Evolutionary conservation across 1,140 invertebrate species (phyloP).

Genomic region (Samia ricini): DNA sequence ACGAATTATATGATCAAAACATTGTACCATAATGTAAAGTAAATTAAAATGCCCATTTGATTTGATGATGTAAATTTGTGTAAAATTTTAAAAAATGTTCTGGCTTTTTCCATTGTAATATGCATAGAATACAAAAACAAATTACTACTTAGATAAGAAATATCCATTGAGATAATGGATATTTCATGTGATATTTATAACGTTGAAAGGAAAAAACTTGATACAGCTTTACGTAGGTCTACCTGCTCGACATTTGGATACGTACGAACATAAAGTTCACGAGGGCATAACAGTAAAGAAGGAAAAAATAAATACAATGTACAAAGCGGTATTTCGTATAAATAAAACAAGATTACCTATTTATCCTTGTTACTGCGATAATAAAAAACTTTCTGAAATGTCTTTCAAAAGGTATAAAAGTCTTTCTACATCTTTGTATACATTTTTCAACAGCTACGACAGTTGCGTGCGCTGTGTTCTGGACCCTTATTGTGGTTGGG

Average conservation of each 20-base stretch:
- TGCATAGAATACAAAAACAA: no score
- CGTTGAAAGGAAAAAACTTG: background rate
- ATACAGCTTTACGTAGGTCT: conserved; percentile 1
- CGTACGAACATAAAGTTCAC: conserved; percentile 2
- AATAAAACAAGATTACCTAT: conserved; percentile 18
- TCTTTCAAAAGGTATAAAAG: conserved; percentile 16
- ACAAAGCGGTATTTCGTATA: conserved; percentile 9
- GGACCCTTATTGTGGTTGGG: conserved; percentile 92
- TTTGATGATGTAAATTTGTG: no score
- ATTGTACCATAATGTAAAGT: no score
- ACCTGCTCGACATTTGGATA: background rate
- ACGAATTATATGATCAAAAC: no score
- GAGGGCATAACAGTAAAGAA: background rate
- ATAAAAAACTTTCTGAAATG: conserved; percentile 13
- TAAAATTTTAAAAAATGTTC: no score
- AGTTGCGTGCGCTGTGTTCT: conserved; percentile 88
- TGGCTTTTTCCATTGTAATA: no score
- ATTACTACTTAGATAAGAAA: no score
- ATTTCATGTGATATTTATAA: background rate
- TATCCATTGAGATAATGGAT: background rate
- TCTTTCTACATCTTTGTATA: conserved; percentile 6
- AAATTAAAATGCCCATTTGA: no score
- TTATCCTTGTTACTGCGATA: conserved; percentile 14
- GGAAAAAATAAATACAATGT: conserved; percentile 12
- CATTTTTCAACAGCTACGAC: conserved; percentile 79